These are phyloP conservation scores for Marcusenius ussheri DNA, from an alignment of 2,113 vertebrate species.

Conservation along the genomic window DNA sequence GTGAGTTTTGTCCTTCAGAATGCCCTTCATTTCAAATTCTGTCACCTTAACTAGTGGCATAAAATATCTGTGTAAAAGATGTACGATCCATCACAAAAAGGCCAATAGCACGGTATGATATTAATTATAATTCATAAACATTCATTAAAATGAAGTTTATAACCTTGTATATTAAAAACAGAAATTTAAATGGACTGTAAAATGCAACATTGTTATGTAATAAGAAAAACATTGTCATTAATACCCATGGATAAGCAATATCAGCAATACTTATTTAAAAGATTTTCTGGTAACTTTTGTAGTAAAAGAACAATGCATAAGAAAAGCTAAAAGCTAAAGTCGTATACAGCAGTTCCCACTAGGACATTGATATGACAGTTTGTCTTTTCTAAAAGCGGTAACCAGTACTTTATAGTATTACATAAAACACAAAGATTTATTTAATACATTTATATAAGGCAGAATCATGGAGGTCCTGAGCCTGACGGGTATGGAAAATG, in stretches of 20 bases:
- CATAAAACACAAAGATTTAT: neutral
- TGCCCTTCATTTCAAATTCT: slow-evolving; percentile 45
- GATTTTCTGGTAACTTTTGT: neutral
- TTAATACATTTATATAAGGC: neutral
- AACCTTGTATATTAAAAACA: neutral
- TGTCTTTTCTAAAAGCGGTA: neutral
- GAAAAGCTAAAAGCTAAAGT: neutral
- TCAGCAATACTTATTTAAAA: neutral
- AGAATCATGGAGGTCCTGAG: neutral
- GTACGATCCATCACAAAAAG: neutral
- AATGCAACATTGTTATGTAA: neutral
- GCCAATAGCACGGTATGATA: neutral
- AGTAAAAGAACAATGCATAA: neutral
- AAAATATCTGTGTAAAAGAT: neutral
- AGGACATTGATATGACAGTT: neutral
- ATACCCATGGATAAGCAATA: neutral
- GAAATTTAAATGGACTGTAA: neutral
- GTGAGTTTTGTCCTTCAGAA: slow-evolving; percentile 43
- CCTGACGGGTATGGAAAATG: neutral
- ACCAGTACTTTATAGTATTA: neutral
- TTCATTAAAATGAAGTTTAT: neutral
- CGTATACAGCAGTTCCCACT: neutral
- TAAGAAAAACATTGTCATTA: neutral
- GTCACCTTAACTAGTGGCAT: slow-evolving; percentile 15
- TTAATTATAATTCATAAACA: neutral